These are phyloP conservation scores for Microcebus jonahi DNA, from an alignment of 2,113 vertebrate species.

Conservation along the genomic window DNA sequence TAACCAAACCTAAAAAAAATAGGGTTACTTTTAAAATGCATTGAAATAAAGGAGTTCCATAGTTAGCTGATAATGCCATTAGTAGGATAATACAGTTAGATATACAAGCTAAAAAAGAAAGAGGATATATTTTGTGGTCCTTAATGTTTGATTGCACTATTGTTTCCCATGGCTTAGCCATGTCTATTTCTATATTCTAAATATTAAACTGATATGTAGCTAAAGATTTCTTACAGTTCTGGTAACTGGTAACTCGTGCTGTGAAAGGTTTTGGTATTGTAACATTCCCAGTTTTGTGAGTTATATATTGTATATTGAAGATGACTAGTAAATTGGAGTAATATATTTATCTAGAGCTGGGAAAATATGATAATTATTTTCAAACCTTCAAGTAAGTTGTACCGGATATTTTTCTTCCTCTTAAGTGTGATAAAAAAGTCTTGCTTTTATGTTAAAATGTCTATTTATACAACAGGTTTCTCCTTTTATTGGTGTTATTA, in stretches of 20 bases:
- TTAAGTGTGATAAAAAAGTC: slow-evolving; percentile 11
- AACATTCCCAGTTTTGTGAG: slow-evolving; percentile 64
- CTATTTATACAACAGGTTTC: slow-evolving; percentile 65
- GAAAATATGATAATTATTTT: slow-evolving; percentile 67
- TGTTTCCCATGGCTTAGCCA: slow-evolving; percentile 69
- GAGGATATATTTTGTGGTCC: slow-evolving; percentile 59
- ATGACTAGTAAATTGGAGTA: slow-evolving; percentile 72
- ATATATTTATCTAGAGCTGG: slow-evolving; percentile 76
- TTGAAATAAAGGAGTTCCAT: slow-evolving; percentile 57
- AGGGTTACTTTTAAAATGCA: slow-evolving; percentile 67
- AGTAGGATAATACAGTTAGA: slow-evolving; percentile 27
- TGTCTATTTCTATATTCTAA: slow-evolving; percentile 62
- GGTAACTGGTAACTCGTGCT: slow-evolving; percentile 68
- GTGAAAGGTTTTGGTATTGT: slow-evolving; percentile 60
- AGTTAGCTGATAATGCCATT: slow-evolving; percentile 40
- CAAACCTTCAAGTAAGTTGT: slow-evolving; percentile 64
- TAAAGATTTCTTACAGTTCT: slow-evolving; percentile 73
- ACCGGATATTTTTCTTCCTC: slow-evolving; percentile 42
- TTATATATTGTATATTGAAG: slow-evolving; percentile 67
- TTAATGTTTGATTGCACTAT: slow-evolving; percentile 71
- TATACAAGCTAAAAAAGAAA: slow-evolving; percentile 24
- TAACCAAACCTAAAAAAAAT: slow-evolving; percentile 39
- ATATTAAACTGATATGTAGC: slow-evolving; percentile 65
- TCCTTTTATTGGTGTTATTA: slow-evolving; percentile 68
- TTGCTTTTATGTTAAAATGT: slow-evolving; percentile 60